Conservation (phyloP, 2,113 vertebrate species). For the Pseudorasbora parva region DNA sequence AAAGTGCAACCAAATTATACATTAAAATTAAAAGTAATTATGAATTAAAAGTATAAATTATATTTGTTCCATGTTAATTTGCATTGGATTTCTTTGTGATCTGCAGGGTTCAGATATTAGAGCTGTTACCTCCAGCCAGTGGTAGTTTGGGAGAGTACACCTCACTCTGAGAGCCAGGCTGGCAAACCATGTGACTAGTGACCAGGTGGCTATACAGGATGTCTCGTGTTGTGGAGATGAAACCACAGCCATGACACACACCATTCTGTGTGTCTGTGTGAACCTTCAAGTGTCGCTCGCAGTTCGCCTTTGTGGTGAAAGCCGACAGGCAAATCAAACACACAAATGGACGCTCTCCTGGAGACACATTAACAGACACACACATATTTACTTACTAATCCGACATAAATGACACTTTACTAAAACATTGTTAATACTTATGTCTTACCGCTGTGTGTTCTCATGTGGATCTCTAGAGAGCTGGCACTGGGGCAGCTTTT, state of each 20-base stretch:
- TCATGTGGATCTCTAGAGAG: conserved; percentile 98
- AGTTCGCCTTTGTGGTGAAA: conserved; percentile 98
- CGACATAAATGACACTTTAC: neutral
- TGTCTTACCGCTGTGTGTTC: conserved; percentile 91
- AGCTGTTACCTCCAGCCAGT: conserved; percentile 76
- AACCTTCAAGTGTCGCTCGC: conserved; percentile 96
- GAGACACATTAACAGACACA: conserved; percentile 28
- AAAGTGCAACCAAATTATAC: no score
- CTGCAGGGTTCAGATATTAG: neutral
- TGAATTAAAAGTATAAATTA: no score
- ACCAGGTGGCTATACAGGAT: conserved; percentile 97
- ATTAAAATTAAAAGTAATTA: no score
- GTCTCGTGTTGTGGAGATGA: conserved; percentile 93
- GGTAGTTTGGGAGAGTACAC: conserved; percentile 81
- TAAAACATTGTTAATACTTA: neutral
- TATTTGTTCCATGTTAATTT: no score
- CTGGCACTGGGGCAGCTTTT: conserved; percentile 98
- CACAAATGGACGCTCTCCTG: conserved; percentile 95
- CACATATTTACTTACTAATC: conserved; percentile 11
- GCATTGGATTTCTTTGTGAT: neutral
- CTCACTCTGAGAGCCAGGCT: conserved; percentile 91
- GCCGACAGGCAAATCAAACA: conserved; percentile 97
- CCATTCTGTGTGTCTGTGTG: conserved; percentile 94
- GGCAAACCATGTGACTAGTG: conserved; percentile 96
- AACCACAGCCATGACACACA: conserved; percentile 95